Evolutionary conservation across 2,113 vertebrate genomes (phyloP), one percentile per base, ranked within the genome.

Genomic region (Hemichromis elongatus): DNA sequence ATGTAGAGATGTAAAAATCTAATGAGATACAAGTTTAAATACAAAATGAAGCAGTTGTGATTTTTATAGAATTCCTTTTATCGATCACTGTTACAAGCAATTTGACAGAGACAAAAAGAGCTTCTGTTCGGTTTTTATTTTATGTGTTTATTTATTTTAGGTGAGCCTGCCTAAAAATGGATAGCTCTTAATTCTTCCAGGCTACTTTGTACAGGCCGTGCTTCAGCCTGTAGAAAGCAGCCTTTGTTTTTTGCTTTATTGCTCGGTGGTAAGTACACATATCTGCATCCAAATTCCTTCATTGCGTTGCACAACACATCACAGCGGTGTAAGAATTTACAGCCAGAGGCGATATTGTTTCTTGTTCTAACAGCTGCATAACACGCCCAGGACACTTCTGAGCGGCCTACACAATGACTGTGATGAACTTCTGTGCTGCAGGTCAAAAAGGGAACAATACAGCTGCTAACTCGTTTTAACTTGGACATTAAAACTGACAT

Each of bases 321-420:
- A 63, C 82, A 56, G 70, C 2, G 68, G 57, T 53, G 79, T n/a
- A 85, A 89, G 84, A 92, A 94, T 84, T 35, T 10, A 63, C 79
- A 84, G 52, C 92, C 91, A 0, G 68, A 82, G 92, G 92, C 87
- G 7, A 90, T 4, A 12, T 88, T 77, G 61, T 83, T 10, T 5
- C 40, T 18, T 10, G 55, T 40, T 80, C 52, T 83, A 26, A 55
- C 50, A 26, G 78, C 80, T 57, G 55, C 66, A 10, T 5, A 81
- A 84, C 90, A 89, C 83, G 61, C 85, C 88, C 90, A 77, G 42
- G 10, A 63, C 13, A 26, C 13, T 37, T 42, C 13, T 13, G 63
- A 82, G 80, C 63, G 52, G 56, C 55, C 42, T 53, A 16, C 83
- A 68, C 59, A 79, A 40, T 30, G 35, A 77, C 16, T 52, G 26